phyloP scores from a whole-genome alignment of 2,113 vertebrate genomes.

The Mus spicilegus region DNA sequence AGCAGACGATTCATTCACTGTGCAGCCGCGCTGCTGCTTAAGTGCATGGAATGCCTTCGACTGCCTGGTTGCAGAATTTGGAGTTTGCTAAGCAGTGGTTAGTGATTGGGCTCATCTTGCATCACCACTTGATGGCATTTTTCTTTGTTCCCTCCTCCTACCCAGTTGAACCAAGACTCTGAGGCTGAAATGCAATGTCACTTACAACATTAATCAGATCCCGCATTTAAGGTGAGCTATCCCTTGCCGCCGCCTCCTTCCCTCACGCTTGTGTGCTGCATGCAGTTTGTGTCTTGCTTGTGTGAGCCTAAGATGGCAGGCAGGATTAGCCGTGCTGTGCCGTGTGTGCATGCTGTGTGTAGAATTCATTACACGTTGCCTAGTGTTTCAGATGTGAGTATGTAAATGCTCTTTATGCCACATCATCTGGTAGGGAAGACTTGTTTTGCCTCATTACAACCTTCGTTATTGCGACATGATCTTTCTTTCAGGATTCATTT shows the following conservation, averaged over 20 bases:
- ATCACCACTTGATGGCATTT: slow-evolving; percentile 91
- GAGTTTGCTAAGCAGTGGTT: slow-evolving; percentile 88
- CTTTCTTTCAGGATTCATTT: slow-evolving; percentile 87
- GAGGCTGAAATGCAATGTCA: slow-evolving; percentile 94
- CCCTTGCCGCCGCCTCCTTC: slow-evolving; percentile 86
- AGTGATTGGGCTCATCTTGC: slow-evolving; percentile 89
- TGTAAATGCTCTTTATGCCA: slow-evolving; percentile 90
- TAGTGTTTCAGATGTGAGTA: slow-evolving; percentile 89
- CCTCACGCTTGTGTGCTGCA: slow-evolving; percentile 85
- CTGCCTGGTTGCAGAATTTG: slow-evolving; percentile 86
- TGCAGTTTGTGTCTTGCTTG: slow-evolving; percentile 86
- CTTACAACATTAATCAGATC: slow-evolving; percentile 94
- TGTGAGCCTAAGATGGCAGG: slow-evolving; percentile 90
- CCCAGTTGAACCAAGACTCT: slow-evolving; percentile 91
- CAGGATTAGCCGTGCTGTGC: slow-evolving; percentile 90
- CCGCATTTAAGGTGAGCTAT: slow-evolving; percentile 92
- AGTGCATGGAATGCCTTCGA: slow-evolving; percentile 85
- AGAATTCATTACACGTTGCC: slow-evolving; percentile 90
- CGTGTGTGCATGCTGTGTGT: slow-evolving; percentile 90
- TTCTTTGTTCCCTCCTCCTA: slow-evolving; percentile 91
- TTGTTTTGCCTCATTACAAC: slow-evolving; percentile 86
- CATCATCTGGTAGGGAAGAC: slow-evolving; percentile 86
- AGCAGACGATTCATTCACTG: slow-evolving; percentile 83
- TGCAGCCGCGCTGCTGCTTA: slow-evolving; percentile 85
- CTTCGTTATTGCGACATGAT: slow-evolving; percentile 85